Evolutionary conservation across 2,797 vertebrate species (phyloP).

Genomic region (Epinephelus malabaricus): DNA sequence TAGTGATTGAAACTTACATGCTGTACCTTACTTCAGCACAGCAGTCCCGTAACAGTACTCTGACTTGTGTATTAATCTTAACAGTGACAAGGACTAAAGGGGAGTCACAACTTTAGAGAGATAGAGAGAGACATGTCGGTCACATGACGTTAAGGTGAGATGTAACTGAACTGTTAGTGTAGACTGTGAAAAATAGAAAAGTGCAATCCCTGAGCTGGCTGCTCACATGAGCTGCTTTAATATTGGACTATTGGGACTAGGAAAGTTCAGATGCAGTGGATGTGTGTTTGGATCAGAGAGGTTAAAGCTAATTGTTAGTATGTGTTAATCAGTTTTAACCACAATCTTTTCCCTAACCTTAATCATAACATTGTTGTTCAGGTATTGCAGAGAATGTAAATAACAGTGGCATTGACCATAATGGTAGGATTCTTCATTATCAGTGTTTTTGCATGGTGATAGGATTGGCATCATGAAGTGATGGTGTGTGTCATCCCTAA

Average conservation of each 20-base stretch:
- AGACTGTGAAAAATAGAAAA: neutral
- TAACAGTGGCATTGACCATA: too few relatives aligned
- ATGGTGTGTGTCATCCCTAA: too few relatives aligned
- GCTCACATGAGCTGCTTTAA: conserved; percentile 7
- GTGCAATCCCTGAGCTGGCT: neutral
- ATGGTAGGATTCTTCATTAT: too few relatives aligned
- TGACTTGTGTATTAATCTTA: neutral
- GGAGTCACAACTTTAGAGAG: conserved; percentile 1
- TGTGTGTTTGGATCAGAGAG: neutral
- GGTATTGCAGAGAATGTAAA: too few relatives aligned
- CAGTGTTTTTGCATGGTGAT: too few relatives aligned
- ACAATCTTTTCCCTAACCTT: too few relatives aligned
- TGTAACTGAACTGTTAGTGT: conserved; percentile 10
- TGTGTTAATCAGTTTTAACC: neutral
- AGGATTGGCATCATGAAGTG: too few relatives aligned
- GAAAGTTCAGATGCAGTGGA: neutral
- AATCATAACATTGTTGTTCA: too few relatives aligned
- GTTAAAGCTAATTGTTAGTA: neutral
- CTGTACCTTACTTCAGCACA: neutral
- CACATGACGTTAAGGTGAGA: neutral
- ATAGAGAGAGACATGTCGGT: conserved; percentile 1
- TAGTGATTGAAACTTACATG: conserved; percentile 22
- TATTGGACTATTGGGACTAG: neutral
- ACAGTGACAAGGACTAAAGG: neutral
- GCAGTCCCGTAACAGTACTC: neutral